phyloP scores from a whole-genome alignment of 1,140 invertebrate genomes.

The Anoplolepis gracilipes region DNA sequence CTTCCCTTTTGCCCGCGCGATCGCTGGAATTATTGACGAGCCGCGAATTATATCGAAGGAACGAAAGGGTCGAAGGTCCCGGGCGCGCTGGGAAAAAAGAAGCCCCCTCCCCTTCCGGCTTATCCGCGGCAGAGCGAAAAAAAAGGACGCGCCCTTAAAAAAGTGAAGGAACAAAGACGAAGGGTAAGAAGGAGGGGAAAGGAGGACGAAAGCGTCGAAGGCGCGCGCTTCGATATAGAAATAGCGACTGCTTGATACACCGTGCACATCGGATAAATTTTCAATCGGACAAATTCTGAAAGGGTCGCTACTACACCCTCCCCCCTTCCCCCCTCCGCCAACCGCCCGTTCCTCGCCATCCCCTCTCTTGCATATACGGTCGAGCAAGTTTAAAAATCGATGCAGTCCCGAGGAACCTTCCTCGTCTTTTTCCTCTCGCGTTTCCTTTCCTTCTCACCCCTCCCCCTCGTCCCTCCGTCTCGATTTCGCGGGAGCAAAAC shows the following conservation, averaged over 20 bases:
- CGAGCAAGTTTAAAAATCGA: constrained; percentile 82
- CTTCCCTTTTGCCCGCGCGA: constrained; percentile 26
- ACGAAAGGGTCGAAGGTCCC: constrained; percentile 39
- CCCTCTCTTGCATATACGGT: constrained; percentile 24
- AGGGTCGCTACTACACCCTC: constrained; percentile 63
- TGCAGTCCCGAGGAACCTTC: constrained; percentile 71
- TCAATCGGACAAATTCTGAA: constrained; percentile 83
- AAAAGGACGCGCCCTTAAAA: constrained; percentile 38
- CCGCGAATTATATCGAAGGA: constrained; percentile 40
- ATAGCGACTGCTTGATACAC: constrained; percentile 74
- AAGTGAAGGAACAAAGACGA: constrained; percentile 31
- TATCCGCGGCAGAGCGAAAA: background rate
- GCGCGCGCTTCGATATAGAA: constrained; percentile 24
- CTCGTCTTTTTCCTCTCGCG: constrained; percentile 22
- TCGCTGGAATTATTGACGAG: constrained; percentile 67
- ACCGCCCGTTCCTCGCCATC: constrained; percentile 2
- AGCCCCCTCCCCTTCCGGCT: too few species aligned
- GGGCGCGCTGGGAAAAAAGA: constrained; percentile 4
- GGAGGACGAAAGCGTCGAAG: constrained; percentile 27
- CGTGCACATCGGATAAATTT: constrained; percentile 81
- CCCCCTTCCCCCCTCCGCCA: background rate
- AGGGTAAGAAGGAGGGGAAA: background rate
- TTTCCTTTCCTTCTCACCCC: background rate
- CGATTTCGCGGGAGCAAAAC: constrained; percentile 11
- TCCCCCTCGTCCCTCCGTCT: constrained; percentile 18